These are phyloP conservation scores for Osmerus mordax DNA, from an alignment of 2,113 vertebrate species.

Conservation along the genomic window DNA sequence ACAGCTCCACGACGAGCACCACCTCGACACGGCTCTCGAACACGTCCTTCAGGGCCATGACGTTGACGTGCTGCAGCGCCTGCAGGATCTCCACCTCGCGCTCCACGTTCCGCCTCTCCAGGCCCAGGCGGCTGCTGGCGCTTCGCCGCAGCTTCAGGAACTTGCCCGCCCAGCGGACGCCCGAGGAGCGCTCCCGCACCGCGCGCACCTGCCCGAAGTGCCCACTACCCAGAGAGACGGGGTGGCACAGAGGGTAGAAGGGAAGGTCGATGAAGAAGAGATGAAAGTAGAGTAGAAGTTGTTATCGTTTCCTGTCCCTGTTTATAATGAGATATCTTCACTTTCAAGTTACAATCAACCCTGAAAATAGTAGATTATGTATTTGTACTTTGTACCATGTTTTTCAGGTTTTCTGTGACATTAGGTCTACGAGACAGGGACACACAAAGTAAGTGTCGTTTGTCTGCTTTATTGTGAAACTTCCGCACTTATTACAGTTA, in stretches of 20 bases:
- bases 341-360: too few relatives aligned
- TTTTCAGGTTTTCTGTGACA: too few relatives aligned
- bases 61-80: constrained; percentile 69
- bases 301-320: not conserved
- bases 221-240: constrained; percentile 58
- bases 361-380: too few relatives aligned
- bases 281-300: not conserved
- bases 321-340: too few relatives aligned
- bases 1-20: constrained; percentile 80
- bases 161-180: constrained; percentile 68
- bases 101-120: constrained; percentile 67
- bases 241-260: too few relatives aligned
- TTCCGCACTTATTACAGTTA: too few relatives aligned
- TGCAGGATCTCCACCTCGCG: constrained; percentile 71
- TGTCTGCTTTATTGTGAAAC: too few relatives aligned
- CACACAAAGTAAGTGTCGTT: too few relatives aligned
- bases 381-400: too few relatives aligned
- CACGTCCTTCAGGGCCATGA: constrained; percentile 71
- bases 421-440: too few relatives aligned
- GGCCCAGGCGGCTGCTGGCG: constrained; percentile 61
- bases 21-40: constrained; percentile 74
- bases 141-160: constrained; percentile 63
- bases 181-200: constrained; percentile 60
- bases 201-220: constrained; percentile 73
- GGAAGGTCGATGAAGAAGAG: too few relatives aligned